A percentile compares a stretch with the other conserved stretches of the same genome.
Conservation (phyloP, 2,113 vertebrate genomes). For the Lasiurus borealis region DNA sequence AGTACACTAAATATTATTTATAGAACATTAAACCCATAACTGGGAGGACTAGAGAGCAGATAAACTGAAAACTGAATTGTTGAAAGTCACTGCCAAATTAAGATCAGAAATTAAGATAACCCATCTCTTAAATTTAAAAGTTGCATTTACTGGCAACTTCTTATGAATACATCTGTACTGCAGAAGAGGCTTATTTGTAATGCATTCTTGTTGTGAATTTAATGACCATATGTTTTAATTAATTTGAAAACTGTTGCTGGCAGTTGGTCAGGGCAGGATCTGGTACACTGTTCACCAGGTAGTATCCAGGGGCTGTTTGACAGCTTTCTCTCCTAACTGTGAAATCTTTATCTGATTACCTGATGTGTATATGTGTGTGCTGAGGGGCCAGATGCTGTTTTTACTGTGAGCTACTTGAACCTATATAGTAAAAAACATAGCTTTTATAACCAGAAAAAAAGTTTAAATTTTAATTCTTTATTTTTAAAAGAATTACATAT, state of each 20-base stretch:
- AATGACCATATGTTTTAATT: conserved; percentile 71
- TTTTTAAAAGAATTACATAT: no score
- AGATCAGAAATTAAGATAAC: conserved; percentile 53
- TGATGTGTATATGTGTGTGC: not conserved
- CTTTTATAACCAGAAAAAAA: not conserved
- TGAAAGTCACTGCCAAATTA: conserved; percentile 3
- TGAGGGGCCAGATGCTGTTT: not conserved
- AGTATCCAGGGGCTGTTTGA: not conserved
- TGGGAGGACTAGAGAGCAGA: not conserved
- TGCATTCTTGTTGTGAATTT: conserved; percentile 47
- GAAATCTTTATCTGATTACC: not conserved
- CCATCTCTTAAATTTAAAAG: conserved; percentile 49
- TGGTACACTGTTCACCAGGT: not conserved
- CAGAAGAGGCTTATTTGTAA: conserved; percentile 13
- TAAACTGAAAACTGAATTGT: conserved; percentile 17
- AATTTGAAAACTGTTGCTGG: conserved; percentile 67
- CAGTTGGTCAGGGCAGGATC: conserved; percentile 47
- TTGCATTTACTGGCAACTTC: conserved; percentile 34
- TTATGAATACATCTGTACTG: not conserved
- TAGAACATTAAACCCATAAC: conserved; percentile 4
- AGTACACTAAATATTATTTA: conserved; percentile 25
- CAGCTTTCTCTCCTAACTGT: not conserved
- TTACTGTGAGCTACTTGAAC: not conserved
- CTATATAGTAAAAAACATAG: not conserved
- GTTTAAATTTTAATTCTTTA: no score